phyloP scores from a whole-genome alignment of 2,888 invertebrate species.

The Halictus quadricinctus region DNA sequence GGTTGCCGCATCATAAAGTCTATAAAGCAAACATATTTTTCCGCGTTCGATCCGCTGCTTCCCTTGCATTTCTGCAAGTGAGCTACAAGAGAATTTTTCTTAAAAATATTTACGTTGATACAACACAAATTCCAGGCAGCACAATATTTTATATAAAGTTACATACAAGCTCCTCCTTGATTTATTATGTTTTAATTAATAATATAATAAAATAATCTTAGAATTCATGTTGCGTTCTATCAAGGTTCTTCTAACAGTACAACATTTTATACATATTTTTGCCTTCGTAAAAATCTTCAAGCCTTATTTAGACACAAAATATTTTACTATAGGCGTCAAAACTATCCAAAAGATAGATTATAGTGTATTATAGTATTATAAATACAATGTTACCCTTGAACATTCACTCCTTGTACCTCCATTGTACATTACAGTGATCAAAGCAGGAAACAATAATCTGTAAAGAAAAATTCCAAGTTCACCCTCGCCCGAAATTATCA shows the following conservation, averaged over 20 bases:
- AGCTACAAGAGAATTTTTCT: too few species aligned
- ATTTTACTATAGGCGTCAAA: neutral
- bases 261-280: too few species aligned
- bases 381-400: neutral
- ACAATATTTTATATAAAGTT: too few species aligned
- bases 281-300: too few species aligned
- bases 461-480: too few species aligned
- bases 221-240: too few species aligned
- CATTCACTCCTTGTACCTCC: neutral
- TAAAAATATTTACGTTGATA: too few species aligned
- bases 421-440: neutral
- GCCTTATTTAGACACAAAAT: neutral
- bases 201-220: too few species aligned
- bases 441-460: neutral
- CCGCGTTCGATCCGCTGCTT: neutral
- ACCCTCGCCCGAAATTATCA: neutral
- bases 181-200: too few species aligned
- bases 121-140: too few species aligned
- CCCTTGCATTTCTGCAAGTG: neutral
- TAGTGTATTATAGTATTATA: neutral
- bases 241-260: too few species aligned
- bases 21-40: neutral
- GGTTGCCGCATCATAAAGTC: slow-evolving; percentile 6
- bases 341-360: neutral
- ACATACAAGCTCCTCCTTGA: too few species aligned